Percentiles rank a stretch among this genome's conserved stretches.
Evolutionary conservation across 2,113 vertebrate genomes (phyloP).

Genomic region (Mobula birostris): DNA sequence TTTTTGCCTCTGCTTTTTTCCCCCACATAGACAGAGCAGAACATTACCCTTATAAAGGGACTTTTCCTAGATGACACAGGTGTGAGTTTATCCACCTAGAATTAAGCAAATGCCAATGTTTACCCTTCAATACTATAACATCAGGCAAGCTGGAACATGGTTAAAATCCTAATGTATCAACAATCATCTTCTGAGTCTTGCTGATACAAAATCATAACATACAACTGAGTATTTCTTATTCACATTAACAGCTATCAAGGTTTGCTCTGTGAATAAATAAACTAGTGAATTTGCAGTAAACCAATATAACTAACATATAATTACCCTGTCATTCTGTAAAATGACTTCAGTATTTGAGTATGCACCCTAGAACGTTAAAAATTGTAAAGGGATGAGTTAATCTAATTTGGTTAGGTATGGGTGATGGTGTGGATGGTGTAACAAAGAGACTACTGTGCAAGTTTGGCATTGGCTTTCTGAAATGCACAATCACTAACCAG

Average conservation of each 20-base stretch:
- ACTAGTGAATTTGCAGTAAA: neutral
- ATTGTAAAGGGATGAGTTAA: neutral
- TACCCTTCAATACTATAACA: neutral
- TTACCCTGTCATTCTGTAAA: neutral
- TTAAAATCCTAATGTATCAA: neutral
- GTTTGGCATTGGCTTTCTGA: conserved; percentile 23
- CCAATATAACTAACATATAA: neutral
- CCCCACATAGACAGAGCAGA: neutral
- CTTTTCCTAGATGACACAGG: neutral
- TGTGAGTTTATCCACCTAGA: neutral
- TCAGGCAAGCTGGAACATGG: neutral
- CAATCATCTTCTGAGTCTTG: neutral
- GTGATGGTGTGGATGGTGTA: conserved; percentile 10
- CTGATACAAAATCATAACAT: neutral
- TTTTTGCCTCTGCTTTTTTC: neutral
- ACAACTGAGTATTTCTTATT: neutral
- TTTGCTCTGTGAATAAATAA: neutral
- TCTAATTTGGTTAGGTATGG: conserved; percentile 27
- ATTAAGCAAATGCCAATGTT: neutral
- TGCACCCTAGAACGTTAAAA: neutral
- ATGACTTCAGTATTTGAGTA: neutral
- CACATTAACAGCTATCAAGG: neutral
- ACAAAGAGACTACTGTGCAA: conserved; percentile 24
- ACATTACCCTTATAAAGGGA: neutral
- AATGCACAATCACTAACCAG: conserved; percentile 25